Evolutionary conservation across 64 coral and sea anemone genomes (phyloP).

Genomic region (Montipora efflorescens): DNA sequence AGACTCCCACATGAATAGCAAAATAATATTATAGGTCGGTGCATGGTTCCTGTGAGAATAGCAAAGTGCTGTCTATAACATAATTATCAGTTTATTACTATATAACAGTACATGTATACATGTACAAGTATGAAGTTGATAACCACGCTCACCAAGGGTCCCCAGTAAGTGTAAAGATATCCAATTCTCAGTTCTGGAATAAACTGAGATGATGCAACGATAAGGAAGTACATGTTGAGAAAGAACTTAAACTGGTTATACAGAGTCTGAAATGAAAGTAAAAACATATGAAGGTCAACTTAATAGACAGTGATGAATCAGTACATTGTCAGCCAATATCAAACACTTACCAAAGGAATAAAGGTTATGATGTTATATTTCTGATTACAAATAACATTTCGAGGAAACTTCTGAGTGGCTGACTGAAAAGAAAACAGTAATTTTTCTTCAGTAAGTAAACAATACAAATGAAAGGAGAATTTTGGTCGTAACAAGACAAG

Average conservation of each 20-base stretch:
- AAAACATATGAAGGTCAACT: too few relatives aligned
- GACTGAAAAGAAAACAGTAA: constrained; percentile 67
- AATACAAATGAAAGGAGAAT: too few relatives aligned
- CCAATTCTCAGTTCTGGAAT: constrained; percentile 92
- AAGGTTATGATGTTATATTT: constrained; percentile 98
- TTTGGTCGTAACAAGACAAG: too few relatives aligned
- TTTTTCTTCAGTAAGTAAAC: not conserved
- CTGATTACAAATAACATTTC: constrained; percentile 98
- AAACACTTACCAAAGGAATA: constrained; percentile 92
- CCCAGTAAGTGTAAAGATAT: constrained; percentile 97
- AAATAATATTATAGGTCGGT: too few relatives aligned
- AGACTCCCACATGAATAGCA: too few relatives aligned
- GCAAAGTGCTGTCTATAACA: too few relatives aligned
- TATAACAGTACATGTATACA: too few relatives aligned
- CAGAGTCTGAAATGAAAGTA: constrained; percentile 75
- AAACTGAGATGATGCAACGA: constrained; percentile 89
- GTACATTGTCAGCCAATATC: not conserved
- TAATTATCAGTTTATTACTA: too few relatives aligned
- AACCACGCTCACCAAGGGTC: constrained; percentile 78
- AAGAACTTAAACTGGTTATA: constrained; percentile 98
- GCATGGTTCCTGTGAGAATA: too few relatives aligned
- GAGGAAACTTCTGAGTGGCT: constrained; percentile 89
- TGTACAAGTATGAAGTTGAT: too few relatives aligned
- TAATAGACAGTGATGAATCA: too few relatives aligned
- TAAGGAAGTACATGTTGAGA: constrained; percentile 93